These are phyloP conservation scores for Agriopis marginaria DNA, from an alignment of 2,888 invertebrate species.

Conservation along the genomic window DNA sequence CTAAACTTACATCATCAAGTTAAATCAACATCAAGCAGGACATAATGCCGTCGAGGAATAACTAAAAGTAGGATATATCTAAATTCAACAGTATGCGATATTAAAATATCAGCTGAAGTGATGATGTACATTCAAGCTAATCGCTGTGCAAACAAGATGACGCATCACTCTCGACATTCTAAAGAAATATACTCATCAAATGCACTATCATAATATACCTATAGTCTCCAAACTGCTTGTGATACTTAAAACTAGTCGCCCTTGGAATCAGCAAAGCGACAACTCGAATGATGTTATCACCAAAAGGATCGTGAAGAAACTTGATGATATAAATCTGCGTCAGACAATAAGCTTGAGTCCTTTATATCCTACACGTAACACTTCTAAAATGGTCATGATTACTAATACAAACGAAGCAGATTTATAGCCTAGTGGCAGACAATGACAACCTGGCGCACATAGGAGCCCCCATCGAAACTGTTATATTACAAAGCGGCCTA, in stretches of 20 bases:
- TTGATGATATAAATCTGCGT: slow-evolving; percentile 15
- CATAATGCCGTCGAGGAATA: not conserved
- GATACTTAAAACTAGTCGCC: not conserved
- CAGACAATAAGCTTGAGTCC: slow-evolving; percentile 21
- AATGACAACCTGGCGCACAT: slow-evolving; percentile 38
- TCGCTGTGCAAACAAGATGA: slow-evolving; percentile 27
- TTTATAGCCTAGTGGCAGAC: slow-evolving; percentile 35
- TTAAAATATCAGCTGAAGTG: slow-evolving; percentile 26
- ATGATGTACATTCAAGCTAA: slow-evolving; percentile 30
- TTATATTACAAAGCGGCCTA: slow-evolving; percentile 33
- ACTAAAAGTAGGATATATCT: not conserved
- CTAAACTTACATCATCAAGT: not conserved
- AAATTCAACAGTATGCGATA: not conserved
- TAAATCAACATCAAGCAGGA: not conserved
- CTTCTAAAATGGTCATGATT: slow-evolving; percentile 37
- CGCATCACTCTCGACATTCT: slow-evolving; percentile 28
- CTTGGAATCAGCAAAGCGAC: slow-evolving; percentile 1
- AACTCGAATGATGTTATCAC: slow-evolving; percentile 6
- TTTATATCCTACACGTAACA: slow-evolving; percentile 28
- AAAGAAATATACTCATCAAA: slow-evolving; percentile 20
- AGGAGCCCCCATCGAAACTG: slow-evolving; percentile 33
- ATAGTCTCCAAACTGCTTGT: not conserved
- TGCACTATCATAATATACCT: slow-evolving; percentile 2
- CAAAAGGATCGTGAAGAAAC: slow-evolving; percentile 12
- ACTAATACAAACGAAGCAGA: slow-evolving; percentile 37